Conservation (phyloP, 2,888 invertebrate species). For the Drosophila recens region DNA sequence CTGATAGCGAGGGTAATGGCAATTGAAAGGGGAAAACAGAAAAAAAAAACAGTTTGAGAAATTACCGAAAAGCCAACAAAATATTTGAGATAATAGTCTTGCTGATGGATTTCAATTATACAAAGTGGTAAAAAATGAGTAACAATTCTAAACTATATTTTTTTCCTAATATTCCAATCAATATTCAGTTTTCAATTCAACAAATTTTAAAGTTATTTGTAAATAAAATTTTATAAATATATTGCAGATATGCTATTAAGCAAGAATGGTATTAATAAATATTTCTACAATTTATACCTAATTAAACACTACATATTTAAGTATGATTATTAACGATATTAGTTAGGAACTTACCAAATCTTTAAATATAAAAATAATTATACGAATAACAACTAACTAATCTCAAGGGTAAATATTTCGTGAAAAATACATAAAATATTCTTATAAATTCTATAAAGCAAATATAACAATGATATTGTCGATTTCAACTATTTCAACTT, state of each 20-base stretch:
- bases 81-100: conserved; percentile 43
- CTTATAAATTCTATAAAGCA: conserved; percentile 65
- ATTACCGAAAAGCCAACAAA: conserved; percentile 44
- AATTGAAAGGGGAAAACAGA: conserved; percentile 39
- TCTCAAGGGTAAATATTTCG: conserved; percentile 56
- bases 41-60: conserved; percentile 35
- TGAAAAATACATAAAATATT: conserved; percentile 50
- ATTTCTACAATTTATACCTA: conserved; percentile 70
- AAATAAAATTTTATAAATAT: conserved; percentile 15
- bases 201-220: conserved; percentile 3
- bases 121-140: conserved; percentile 38
- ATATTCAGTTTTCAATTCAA: conserved; percentile 5
- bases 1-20: conserved; percentile 43
- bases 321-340: conserved; percentile 50
- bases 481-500: conserved; percentile 45
- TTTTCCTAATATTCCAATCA: neutral
- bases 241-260: conserved; percentile 12
- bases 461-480: conserved; percentile 57
- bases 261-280: conserved; percentile 48
- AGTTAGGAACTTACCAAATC: conserved; percentile 75
- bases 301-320: conserved; percentile 43
- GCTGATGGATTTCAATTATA: conserved; percentile 62
- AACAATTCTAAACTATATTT: neutral
- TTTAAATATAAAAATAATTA: conserved; percentile 39
- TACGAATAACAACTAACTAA: conserved; percentile 34